Base-by-base conservation (phyloP, 2,113 vertebrate species). In the Bubo blakistoni region DNA sequence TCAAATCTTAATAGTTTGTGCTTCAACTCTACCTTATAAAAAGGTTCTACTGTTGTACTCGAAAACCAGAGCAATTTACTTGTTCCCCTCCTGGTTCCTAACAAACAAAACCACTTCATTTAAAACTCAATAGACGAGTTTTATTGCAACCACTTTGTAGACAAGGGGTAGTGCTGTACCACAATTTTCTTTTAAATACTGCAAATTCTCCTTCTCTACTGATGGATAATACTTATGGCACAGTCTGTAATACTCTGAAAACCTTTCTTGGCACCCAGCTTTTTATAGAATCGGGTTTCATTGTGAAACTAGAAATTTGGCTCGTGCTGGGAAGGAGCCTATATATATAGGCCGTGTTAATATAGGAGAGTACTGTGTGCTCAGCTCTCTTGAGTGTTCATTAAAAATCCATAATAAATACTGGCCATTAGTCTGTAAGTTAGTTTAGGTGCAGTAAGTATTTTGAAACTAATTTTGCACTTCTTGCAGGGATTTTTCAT, bases 11-110 rank as follows among this genome's bases (percentile, higher is more conserved):
- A 54, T 71, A 46, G 44, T 44, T 65, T 32, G 55, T 89, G 51
- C 72, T 89, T 94, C 44, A 67, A 1, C 44, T 90, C 70, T 47
- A 46, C 46, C 70, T 94, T 84, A 46, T 82, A 82, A 94, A 94
- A 93, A 82, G 20, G 16, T 91, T 79, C 66, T 69, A 16, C 40
- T 62, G 32, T 58, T 40, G n/a, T 73, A 72, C 89, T 88, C 9
- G 7, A 92, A 94, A 96, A 85, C 58, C 49, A 90, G 92, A 85
- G 72, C 74, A 84, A 62, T 81, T 87, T 66, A 40, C 30, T 85
- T 76, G n/a, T 92, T 91, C 70, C 62, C 36, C 34, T 94, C 49
- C 46, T 63, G 63, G 51, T 81, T 90, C 52, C 78, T 86, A 62
- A 70, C 55, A 86, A 90, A 25, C 49, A 74, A 70, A 95, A 54